Percentiles rank a stretch among this genome's conserved stretches.
These are phyloP conservation scores for Petrocephalus schoutedeni DNA, from an alignment of 2,797 vertebrate species.

Conservation along the genomic window DNA sequence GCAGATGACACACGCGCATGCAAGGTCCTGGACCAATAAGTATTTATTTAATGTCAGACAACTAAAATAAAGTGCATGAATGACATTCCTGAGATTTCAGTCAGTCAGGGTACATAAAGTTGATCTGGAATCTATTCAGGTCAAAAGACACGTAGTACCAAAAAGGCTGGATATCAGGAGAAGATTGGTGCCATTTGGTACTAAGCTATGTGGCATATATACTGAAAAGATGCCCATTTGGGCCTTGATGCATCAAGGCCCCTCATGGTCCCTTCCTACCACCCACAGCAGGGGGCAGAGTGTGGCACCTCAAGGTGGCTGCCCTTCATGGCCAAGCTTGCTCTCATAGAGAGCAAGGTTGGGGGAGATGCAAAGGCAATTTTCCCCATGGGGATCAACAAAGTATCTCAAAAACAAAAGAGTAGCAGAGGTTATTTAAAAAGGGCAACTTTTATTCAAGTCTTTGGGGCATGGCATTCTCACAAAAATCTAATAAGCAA, in stretches of 20 bases:
- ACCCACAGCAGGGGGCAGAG: too few relatives aligned
- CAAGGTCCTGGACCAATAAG: background rate
- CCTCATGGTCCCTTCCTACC: too few relatives aligned
- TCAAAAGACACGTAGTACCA: background rate
- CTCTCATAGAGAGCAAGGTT: too few relatives aligned
- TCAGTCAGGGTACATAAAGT: background rate
- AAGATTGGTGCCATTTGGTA: background rate
- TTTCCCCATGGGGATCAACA: too few relatives aligned
- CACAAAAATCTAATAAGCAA: background rate
- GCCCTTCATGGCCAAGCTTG: too few relatives aligned
- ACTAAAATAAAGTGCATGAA: background rate
- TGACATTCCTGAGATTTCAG: background rate
- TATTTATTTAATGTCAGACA: background rate
- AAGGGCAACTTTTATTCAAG: conserved; percentile 19
- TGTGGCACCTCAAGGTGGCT: too few relatives aligned
- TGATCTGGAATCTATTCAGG: background rate
- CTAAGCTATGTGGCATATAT: too few relatives aligned
- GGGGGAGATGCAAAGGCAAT: too few relatives aligned
- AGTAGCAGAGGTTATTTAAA: conserved; percentile 27
- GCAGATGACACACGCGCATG: background rate
- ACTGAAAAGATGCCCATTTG: background rate
- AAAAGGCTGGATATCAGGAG: background rate
- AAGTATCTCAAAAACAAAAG: too few relatives aligned
- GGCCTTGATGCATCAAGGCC: background rate
- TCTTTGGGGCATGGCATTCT: background rate